Evolutionary conservation across 1,140 invertebrate genomes (phyloP), one percentile per base, ranked within the genome.

Genomic region (Brachionus paranguensis): DNA sequence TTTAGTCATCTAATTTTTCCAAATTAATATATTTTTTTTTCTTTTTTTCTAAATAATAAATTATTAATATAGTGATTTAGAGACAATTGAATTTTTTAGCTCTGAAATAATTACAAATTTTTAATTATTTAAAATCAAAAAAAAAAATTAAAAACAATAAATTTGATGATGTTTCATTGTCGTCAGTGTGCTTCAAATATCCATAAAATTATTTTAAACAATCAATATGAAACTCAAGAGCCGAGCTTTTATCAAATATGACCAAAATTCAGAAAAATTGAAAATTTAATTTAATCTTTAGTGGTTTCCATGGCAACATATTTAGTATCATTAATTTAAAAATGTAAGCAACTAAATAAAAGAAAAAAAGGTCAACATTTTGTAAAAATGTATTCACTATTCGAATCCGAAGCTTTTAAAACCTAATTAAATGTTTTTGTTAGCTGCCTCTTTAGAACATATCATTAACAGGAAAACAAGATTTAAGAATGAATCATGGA

Each of bases 321-420:
- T 24, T 24, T 64, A 27, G 33, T 68, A 33, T 68, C 65, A 33
- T n/a, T 17, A 68, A 68, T 33, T 68, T 33, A 14, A 33, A 68
- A 68, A 68, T 68, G 65, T 68, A 33, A 68, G 33, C 14, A 60
- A 68, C 27, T 68, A 68, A 68, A 33, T 68, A 68, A 64, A 64
- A 64, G 4, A 68, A 68, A 68, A 68, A 33, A 68, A 41, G 65
- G 65, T 68, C 65, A 68, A 68, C 65, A 68, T 68, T 68, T 27
- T 12, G 3, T 24, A 65, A 65, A 27, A 24, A 33, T 65, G 60
- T 65, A 65, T 33, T 27, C 60, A 65, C 20, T 27, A 33, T 65
- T 37, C 27, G 24, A 68, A 41, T 41, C 24, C 11, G 12, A 68
- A 12, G 33, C 27, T 33, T 5, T 33, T 68, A 41, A 68, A 33